phyloP scores from a whole-genome alignment of 2,797 vertebrate genomes.

The Oreortyx pictus region DNA sequence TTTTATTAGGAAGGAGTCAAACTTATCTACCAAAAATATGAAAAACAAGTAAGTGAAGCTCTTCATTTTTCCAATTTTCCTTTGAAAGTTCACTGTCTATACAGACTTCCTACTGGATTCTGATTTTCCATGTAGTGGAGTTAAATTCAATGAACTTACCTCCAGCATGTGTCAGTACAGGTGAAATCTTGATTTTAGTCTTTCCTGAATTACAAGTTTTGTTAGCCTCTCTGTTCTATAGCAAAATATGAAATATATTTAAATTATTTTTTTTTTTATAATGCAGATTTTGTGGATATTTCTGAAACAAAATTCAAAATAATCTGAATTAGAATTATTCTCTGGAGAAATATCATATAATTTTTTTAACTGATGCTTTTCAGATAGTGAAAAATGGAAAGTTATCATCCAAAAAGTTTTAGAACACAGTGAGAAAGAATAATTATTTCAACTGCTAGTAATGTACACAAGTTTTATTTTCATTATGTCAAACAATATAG shows the following conservation, averaged over 20 bases:
- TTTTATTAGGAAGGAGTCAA: neutral
- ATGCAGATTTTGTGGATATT: neutral
- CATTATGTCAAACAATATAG: neutral
- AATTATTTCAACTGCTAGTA: neutral
- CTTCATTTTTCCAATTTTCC: neutral
- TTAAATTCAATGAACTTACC: neutral
- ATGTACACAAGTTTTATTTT: neutral
- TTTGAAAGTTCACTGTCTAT: neutral
- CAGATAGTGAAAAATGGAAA: neutral
- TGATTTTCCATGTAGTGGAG: neutral
- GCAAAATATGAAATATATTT: neutral
- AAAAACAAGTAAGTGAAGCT: neutral
- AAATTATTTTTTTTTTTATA: neutral
- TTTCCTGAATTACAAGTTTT: neutral
- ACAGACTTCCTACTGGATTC: neutral
- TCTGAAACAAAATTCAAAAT: neutral
- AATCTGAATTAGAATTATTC: no score
- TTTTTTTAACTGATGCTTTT: neutral
- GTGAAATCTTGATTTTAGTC: neutral
- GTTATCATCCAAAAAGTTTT: neutral
- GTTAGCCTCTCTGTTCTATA: neutral
- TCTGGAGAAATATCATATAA: neutral
- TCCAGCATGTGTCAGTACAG: rapidly evolving
- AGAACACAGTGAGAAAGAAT: neutral
- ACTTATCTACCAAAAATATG: neutral